Conservation (phyloP, 2,888 invertebrate genomes). For the Leucania comma region DNA sequence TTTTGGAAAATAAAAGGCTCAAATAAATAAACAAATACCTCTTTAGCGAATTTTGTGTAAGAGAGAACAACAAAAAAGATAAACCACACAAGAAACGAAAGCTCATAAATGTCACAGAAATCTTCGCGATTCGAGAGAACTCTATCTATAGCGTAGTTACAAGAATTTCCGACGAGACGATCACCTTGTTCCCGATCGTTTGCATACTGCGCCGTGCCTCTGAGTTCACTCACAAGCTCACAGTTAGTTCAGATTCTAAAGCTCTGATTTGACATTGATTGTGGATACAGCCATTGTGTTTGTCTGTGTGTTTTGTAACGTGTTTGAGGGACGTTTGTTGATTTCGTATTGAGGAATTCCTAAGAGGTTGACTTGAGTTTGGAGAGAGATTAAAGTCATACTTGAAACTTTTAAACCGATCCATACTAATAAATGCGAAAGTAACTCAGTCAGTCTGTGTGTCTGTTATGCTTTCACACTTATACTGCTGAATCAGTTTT, state of each 20-base stretch:
- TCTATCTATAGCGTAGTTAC: slow-evolving; percentile 17
- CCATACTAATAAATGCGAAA: too few relatives aligned
- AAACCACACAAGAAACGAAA: background rate
- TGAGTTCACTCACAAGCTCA: slow-evolving; percentile 22
- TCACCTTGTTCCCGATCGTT: slow-evolving; percentile 52
- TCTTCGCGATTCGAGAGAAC: background rate
- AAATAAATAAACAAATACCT: too few relatives aligned
- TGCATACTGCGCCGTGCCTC: slow-evolving; percentile 48
- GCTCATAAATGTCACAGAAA: background rate
- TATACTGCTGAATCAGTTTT: too few relatives aligned
- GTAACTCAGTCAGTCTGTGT: too few relatives aligned
- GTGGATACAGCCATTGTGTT: slow-evolving; percentile 40
- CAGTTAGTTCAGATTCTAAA: slow-evolving; percentile 45
- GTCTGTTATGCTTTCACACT: too few relatives aligned
- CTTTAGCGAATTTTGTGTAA: too few relatives aligned
- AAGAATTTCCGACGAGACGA: slow-evolving; percentile 38
- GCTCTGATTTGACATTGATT: slow-evolving; percentile 57
- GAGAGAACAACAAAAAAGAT: background rate
- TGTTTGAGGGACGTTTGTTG: slow-evolving; percentile 23
- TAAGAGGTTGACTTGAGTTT: background rate
- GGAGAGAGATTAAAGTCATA: background rate
- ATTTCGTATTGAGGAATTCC: slow-evolving; percentile 7
- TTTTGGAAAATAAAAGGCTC: too few relatives aligned
- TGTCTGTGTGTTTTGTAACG: slow-evolving; percentile 27
- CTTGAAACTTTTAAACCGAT: background rate